These are phyloP conservation scores for Amyelois transitella DNA, from an alignment of 1,140 invertebrate genomes.

Conservation along the genomic window DNA sequence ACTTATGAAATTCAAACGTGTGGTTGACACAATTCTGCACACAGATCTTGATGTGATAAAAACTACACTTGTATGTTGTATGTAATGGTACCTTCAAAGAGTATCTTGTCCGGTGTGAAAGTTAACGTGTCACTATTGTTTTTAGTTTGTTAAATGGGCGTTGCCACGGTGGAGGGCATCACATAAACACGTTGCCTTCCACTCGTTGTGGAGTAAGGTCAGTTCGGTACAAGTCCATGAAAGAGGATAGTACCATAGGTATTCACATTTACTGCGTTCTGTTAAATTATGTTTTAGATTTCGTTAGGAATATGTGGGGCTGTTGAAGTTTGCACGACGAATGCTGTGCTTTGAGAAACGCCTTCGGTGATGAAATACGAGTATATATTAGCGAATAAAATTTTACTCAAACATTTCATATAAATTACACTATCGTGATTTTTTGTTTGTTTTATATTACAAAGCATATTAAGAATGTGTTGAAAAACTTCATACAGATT, in stretches of 20 bases:
- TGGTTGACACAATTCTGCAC: background rate
- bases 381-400: background rate
- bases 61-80: background rate
- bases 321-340: conserved; percentile 23
- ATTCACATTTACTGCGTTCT: background rate
- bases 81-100: background rate
- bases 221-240: conserved; percentile 31
- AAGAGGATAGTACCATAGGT: conserved; percentile 5
- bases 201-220: conserved; percentile 62
- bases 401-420: no score
- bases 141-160: conserved; percentile 74
- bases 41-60: background rate
- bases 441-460: background rate
- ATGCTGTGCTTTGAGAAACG: conserved; percentile 14
- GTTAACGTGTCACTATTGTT: conserved; percentile 32
- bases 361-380: background rate
- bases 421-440: no score
- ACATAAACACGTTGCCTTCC: conserved; percentile 61
- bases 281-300: background rate
- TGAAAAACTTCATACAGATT: no score
- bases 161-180: conserved; percentile 69
- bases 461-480: background rate
- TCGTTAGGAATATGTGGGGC: conserved; percentile 12
- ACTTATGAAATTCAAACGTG: conserved; percentile 6
- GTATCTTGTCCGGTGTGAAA: background rate